Conservation (phyloP, 2,113 vertebrate species). For the Heterotis niloticus region DNA sequence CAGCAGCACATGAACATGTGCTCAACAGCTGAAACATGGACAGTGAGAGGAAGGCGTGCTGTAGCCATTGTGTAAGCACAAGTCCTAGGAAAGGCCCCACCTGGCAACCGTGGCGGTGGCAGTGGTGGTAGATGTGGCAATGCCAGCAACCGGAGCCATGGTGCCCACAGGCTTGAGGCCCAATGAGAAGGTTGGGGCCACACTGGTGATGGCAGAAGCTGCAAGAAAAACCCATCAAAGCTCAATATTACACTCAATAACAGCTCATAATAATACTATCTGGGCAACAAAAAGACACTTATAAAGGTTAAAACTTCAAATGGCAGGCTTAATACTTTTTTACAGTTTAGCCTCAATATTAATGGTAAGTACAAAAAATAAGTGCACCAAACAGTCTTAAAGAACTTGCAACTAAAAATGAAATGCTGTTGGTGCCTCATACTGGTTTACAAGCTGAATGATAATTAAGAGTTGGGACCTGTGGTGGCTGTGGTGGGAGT, state of each 20-base stretch:
- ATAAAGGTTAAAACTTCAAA: too few species aligned
- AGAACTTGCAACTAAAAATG: not conserved
- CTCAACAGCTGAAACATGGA: not conserved
- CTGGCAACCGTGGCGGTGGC: not conserved
- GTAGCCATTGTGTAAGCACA: too few species aligned
- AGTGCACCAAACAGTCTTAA: too few species aligned
- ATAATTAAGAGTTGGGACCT: not conserved
- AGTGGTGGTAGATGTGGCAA: not conserved
- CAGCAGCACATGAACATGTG: not conserved
- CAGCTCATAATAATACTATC: too few species aligned
- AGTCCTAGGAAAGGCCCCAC: not conserved
- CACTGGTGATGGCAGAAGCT: conserved; percentile 16
- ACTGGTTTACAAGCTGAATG: not conserved
- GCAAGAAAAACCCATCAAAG: not conserved
- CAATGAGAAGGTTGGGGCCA: conserved; percentile 27
- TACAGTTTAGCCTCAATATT: too few species aligned
- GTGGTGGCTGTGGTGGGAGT: conserved; percentile 31
- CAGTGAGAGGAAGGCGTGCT: not conserved
- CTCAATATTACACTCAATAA: too few species aligned
- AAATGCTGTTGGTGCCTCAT: not conserved
- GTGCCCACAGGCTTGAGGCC: conserved; percentile 21
- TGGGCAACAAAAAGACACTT: not conserved
- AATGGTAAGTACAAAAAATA: too few species aligned
- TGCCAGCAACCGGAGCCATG: not conserved
- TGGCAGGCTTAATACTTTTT: too few species aligned